Evolutionary conservation across 2,797 vertebrate species (phyloP), one percentile per base, ranked within the genome.

Genomic region (Poecilia velifera): DNA sequence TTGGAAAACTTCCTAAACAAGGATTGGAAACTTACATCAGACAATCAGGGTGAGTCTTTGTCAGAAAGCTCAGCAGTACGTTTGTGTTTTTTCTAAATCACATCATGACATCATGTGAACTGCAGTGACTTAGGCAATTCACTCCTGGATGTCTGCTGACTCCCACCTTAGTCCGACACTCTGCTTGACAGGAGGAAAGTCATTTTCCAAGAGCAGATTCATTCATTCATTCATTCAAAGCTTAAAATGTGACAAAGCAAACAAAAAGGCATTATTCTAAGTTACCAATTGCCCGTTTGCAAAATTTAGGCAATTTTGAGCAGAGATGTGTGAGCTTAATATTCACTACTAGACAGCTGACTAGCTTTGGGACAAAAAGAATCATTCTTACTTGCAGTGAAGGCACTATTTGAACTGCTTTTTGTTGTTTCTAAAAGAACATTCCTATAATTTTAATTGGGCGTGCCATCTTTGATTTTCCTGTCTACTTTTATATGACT

Each of bases 401-500:
- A 68, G 4, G 20, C 20, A 25, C 36, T 2, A 25, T 39, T 41
- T 41, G 12, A 68, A 68, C 36, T 41, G 20, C 3, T 22, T 36
- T 39, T 36, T 20, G 18, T 25, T 41, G 20, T 68, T 34, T 64
- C 16, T 39, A 8, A 68, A 68, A 25, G 3, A 41, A 68, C 9
- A 22, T 41, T 41, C 4, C 62, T 39, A 25, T 13, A 22, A 25
- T 53, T 31, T 16, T 41, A 41, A 62, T 12, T 39, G 20, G 71
- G 62, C 22, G 49, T 66, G 53, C 13, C 46, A 10, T 22, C 68
- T 72, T 76, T 72, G 45, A 43, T 31, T n/a, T 8, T 1, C 12
- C 57, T 25, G 57, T 39, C 3, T 75, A 4, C 6, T 18, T 46
- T 82, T 0, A 0, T 51, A 53, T 83, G 78, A 88, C 49, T 87